Conservation (phyloP, 2,113 vertebrate species). For the Poicephalus meyeri region DNA sequence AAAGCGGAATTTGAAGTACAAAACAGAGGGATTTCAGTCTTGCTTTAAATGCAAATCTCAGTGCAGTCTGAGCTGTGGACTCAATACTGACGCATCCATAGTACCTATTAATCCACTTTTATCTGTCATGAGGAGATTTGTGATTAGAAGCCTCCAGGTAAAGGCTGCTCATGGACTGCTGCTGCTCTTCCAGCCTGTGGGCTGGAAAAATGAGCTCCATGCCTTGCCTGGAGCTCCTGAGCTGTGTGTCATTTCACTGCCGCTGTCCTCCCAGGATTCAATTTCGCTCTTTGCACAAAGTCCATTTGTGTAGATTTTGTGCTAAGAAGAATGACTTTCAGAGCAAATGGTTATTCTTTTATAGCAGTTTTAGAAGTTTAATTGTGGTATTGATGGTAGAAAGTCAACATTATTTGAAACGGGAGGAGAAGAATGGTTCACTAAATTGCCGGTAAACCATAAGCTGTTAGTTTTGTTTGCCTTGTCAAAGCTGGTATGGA, state of each 20-base stretch:
- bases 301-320: not conserved
- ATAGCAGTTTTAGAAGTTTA: not conserved
- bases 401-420: not conserved
- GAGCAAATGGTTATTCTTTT: not conserved
- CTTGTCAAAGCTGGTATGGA: not conserved
- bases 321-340: not conserved
- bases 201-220: constrained; percentile 41
- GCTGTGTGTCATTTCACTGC: not conserved
- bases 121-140: constrained; percentile 49
- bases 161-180: not conserved
- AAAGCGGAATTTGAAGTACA: not conserved
- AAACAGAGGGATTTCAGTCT: constrained; percentile 12
- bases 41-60: constrained; percentile 10
- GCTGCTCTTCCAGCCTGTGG: constrained; percentile 29
- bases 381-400: not conserved
- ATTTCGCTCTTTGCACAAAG: not conserved
- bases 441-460: not conserved
- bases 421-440: not conserved
- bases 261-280: not conserved
- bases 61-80: not conserved
- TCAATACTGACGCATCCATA: not conserved
- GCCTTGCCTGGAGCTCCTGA: constrained; percentile 8
- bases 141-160: constrained; percentile 51
- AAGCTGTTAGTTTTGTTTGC: not conserved
- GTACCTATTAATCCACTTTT: constrained; percentile 37